These are phyloP conservation scores for Cacatua alba DNA, from an alignment of 2,113 vertebrate species.

Conservation along the genomic window DNA sequence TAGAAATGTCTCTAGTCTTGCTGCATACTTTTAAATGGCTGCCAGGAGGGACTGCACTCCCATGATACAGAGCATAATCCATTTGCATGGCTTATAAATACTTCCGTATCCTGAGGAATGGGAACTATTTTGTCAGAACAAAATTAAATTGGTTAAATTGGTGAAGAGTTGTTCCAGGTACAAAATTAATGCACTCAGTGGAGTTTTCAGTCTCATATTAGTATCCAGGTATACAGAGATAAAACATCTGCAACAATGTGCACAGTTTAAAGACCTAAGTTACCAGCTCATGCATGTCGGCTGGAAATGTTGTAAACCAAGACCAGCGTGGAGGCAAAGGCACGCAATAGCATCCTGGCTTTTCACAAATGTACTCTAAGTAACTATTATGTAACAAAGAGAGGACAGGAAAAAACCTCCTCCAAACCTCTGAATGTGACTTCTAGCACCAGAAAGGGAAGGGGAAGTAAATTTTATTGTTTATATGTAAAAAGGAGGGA, in stretches of 20 bases:
- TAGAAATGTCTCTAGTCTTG: background rate
- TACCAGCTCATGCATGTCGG: background rate
- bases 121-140: background rate
- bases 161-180: background rate
- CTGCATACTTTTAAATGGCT: slow-evolving; percentile 10
- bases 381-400: background rate
- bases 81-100: background rate
- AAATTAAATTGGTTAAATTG: background rate
- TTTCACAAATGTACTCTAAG: background rate
- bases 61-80: background rate
- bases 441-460: background rate
- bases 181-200: background rate
- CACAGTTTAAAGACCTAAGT: background rate
- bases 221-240: background rate
- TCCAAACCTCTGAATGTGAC: background rate
- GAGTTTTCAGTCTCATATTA: background rate
- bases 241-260: background rate
- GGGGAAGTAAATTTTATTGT: background rate
- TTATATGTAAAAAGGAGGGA: background rate
- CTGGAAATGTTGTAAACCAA: background rate
- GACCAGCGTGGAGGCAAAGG: background rate
- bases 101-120: background rate
- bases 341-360: background rate
- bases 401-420: fast-evolving
- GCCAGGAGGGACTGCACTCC: slow-evolving; percentile 1